phyloP scores from a whole-genome alignment of 2,113 vertebrate genomes.

The Otus sunia region DNA sequence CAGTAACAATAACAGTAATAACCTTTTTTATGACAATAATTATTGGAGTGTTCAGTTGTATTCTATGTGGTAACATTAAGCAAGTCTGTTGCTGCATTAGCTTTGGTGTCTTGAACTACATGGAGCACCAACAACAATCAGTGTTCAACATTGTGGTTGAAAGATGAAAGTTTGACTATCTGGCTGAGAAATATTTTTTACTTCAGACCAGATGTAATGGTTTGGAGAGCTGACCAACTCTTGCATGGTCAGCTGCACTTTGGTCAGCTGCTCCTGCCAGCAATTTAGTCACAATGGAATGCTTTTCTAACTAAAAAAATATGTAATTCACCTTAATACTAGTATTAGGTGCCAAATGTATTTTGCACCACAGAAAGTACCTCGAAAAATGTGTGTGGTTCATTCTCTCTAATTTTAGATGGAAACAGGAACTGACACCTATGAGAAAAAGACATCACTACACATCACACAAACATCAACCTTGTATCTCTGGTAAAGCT shows the following conservation, averaged over 20 bases:
- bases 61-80: neutral
- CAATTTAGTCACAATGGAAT: neutral
- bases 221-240: neutral
- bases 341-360: neutral
- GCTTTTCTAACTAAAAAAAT: neutral
- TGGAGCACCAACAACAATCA: neutral
- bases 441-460: neutral
- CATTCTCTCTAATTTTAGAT: neutral
- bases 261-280: neutral
- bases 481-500: neutral
- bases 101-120: neutral
- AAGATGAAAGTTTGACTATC: neutral
- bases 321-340: neutral
- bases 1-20: neutral
- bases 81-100: neutral
- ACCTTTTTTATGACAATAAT: neutral
- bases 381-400: neutral
- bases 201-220: neutral
- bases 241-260: neutral
- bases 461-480: neutral
- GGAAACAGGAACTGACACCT: neutral
- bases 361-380: neutral
- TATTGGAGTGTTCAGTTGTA: neutral
- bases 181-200: neutral
- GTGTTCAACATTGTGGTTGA: neutral